Conservation (phyloP, 2,113 vertebrate species). For the Paedocypris sp. region DNA sequence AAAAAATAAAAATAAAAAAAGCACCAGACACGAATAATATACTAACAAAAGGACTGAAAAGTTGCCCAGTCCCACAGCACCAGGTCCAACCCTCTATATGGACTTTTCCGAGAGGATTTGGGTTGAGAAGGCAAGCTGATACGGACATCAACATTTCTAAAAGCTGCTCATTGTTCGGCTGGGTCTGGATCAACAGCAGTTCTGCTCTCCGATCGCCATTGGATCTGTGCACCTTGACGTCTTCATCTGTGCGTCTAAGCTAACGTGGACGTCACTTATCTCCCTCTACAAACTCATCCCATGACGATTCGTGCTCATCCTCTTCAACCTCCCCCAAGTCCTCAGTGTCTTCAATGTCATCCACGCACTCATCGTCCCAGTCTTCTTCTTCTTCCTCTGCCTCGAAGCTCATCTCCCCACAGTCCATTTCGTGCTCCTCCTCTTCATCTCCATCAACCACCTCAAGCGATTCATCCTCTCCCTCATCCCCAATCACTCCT, state of each 20-base stretch:
- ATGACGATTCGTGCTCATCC: constrained; percentile 38
- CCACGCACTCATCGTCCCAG: constrained; percentile 35
- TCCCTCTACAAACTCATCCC: constrained; percentile 43
- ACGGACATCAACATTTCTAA: constrained; percentile 28
- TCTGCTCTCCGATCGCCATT: constrained; percentile 19
- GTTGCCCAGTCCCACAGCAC: constrained; percentile 52
- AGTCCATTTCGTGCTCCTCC: constrained; percentile 31
- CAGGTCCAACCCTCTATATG: constrained; percentile 41
- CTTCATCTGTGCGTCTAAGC: background rate
- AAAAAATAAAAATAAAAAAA: constrained; percentile 48
- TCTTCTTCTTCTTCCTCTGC: constrained; percentile 29
- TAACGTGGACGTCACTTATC: constrained; percentile 37
- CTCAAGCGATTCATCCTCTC: constrained; percentile 27
- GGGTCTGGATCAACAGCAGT: constrained; percentile 38
- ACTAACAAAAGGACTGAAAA: constrained; percentile 50
- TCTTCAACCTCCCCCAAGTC: constrained; percentile 45
- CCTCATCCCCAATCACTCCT: constrained; percentile 22
- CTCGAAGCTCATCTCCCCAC: background rate
- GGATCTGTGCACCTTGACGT: background rate
- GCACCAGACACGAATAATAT: constrained; percentile 63
- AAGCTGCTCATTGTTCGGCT: constrained; percentile 45
- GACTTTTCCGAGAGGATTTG: constrained; percentile 27
- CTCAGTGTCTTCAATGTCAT: constrained; percentile 36
- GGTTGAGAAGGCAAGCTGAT: constrained; percentile 53
- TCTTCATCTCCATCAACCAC: constrained; percentile 35